phyloP scores from a whole-genome alignment of 2,888 invertebrate species.

The Dasypolia templi region DNA sequence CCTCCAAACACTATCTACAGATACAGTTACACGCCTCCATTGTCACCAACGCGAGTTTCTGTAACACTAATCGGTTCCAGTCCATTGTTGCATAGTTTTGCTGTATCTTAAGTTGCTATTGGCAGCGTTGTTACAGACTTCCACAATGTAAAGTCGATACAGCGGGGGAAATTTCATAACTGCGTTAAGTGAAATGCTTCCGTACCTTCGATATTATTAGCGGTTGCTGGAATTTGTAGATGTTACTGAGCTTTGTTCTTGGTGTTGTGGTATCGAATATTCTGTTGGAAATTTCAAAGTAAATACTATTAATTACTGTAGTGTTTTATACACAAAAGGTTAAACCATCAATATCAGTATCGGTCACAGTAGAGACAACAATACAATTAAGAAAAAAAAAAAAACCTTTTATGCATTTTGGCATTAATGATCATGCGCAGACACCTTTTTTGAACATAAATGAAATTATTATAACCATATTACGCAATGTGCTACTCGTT shows the following conservation, averaged over 20 bases:
- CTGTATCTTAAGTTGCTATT: constrained; percentile 62
- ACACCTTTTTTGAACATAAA: not conserved
- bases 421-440: too few relatives aligned
- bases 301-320: not conserved
- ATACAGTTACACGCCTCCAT: constrained; percentile 32
- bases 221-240: constrained; percentile 33
- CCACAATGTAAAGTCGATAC: constrained; percentile 57
- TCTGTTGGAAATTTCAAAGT: not conserved
- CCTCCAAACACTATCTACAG: constrained; percentile 20
- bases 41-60: constrained; percentile 55
- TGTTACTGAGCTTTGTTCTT: constrained; percentile 36
- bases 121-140: constrained; percentile 47
- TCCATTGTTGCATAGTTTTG: constrained; percentile 70
- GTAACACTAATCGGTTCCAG: constrained; percentile 61
- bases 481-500: too few relatives aligned
- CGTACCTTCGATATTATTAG: constrained; percentile 60
- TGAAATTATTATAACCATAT: not conserved
- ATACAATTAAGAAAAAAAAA: not conserved
- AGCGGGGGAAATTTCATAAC: constrained; percentile 53
- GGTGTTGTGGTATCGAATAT: not conserved
- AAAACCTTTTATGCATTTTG: too few relatives aligned
- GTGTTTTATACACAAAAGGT: too few relatives aligned
- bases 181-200: constrained; percentile 58
- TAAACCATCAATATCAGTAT: not conserved
- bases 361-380: too few relatives aligned